Conservation (phyloP, 2,797 vertebrate species). For the Alca torda region DNA sequence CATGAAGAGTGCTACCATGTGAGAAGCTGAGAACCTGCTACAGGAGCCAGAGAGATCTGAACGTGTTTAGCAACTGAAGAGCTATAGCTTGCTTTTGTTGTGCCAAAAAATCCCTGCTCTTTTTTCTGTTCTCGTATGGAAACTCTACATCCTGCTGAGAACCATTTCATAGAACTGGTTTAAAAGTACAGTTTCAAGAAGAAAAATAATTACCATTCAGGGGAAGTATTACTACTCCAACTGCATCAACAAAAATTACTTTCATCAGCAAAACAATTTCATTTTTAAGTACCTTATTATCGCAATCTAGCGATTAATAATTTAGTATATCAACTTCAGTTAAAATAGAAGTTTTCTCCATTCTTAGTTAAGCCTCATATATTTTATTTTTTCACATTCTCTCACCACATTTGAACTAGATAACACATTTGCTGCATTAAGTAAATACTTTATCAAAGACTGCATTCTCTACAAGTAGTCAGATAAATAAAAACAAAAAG, state of each 20-base stretch:
- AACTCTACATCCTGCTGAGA: not conserved
- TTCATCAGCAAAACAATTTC: not conserved
- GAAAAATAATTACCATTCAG: not conserved
- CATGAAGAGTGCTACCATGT: not conserved
- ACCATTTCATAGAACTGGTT: not conserved
- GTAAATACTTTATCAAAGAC: not conserved
- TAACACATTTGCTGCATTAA: not conserved
- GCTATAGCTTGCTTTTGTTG: not conserved
- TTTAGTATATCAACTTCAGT: not conserved
- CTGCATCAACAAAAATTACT: not conserved
- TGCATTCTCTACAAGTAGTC: not conserved
- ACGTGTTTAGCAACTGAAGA: not conserved
- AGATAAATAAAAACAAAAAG: not conserved
- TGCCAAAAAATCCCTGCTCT: not conserved
- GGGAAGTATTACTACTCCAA: not conserved
- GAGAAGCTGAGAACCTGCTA: not conserved
- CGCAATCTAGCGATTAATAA: not conserved
- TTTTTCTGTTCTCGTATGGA: not conserved
- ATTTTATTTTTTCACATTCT: not conserved
- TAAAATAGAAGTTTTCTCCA: not conserved
- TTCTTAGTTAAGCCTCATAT: not conserved
- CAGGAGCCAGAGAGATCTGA: not conserved
- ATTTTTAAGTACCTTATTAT: not conserved
- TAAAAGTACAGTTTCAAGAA: not conserved
- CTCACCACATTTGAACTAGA: not conserved